Percentiles rank a stretch among this genome's conserved stretches.
These are phyloP conservation scores for Hystrix brachyura DNA, from an alignment of 2,113 vertebrate species.

Conservation along the genomic window DNA sequence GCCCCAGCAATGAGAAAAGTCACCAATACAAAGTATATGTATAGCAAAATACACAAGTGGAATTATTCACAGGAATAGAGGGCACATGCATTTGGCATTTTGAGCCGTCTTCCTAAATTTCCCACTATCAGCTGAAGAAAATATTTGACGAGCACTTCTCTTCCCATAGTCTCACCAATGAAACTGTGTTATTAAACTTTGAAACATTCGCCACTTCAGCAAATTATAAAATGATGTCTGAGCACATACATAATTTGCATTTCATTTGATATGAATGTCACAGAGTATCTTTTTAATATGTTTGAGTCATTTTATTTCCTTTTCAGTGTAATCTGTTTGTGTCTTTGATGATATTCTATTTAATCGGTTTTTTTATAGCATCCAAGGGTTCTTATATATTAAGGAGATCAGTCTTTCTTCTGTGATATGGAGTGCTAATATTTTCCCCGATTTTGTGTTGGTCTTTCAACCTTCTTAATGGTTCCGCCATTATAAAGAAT, in stretches of 20 bases:
- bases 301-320: slow-evolving; percentile 13
- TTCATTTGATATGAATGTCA: not conserved
- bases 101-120: not conserved
- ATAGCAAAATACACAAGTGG: not conserved
- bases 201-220: not conserved
- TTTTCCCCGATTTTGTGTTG: slow-evolving; percentile 12
- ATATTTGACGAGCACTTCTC: not conserved
- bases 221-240: not conserved
- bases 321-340: not conserved
- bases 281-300: not conserved
- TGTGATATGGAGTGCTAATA: not conserved
- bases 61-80: not conserved
- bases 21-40: not conserved
- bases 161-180: not conserved
- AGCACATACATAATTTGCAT: not conserved
- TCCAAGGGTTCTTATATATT: not conserved
- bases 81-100: not conserved
- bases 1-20: not conserved
- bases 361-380: not conserved
- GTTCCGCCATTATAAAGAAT: not conserved
- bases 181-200: not conserved
- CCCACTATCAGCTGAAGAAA: not conserved
- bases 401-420: not conserved
- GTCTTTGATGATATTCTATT: not conserved
- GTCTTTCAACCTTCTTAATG: not conserved